Evolutionary conservation across 2,113 vertebrate species (phyloP).

Genomic region (Pipra filicauda): DNA sequence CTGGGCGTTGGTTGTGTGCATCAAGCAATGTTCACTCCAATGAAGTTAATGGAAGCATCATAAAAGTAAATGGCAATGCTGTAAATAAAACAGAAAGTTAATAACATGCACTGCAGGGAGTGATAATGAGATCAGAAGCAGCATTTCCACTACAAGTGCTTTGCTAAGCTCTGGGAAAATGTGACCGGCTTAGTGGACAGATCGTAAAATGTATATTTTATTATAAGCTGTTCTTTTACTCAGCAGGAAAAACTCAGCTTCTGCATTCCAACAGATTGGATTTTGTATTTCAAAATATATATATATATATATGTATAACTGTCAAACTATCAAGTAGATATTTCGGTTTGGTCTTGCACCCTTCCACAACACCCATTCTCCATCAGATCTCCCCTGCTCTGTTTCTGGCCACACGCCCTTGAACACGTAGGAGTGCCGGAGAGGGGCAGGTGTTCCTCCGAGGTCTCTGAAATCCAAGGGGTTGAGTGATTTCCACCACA

Average conservation of each 20-base stretch:
- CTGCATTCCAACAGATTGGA: neutral
- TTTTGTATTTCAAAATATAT: neutral
- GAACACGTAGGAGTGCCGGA: neutral
- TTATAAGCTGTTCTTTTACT: neutral
- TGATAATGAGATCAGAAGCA: conserved; percentile 42
- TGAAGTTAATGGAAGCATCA: conserved; percentile 30
- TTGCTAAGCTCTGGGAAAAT: conserved; percentile 41
- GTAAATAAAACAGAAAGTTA: conserved; percentile 53
- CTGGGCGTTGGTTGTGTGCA: neutral
- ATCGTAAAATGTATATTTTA: neutral
- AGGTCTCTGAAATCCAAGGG: neutral
- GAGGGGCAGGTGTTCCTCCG: neutral
- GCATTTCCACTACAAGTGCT: neutral
- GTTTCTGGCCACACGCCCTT: neutral
- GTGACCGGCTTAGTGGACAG: neutral
- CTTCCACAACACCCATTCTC: neutral
- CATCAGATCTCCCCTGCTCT: neutral
- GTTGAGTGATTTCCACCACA: neutral
- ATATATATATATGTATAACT: neutral
- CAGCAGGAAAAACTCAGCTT: neutral
- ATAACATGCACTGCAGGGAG: conserved; percentile 30
- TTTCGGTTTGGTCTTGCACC: neutral
- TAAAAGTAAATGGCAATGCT: conserved; percentile 43
- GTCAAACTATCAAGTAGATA: neutral
- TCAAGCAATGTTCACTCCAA: conserved; percentile 15